phyloP scores from a whole-genome alignment of 1,140 invertebrate genomes.

The Agrilus planipennis region DNA sequence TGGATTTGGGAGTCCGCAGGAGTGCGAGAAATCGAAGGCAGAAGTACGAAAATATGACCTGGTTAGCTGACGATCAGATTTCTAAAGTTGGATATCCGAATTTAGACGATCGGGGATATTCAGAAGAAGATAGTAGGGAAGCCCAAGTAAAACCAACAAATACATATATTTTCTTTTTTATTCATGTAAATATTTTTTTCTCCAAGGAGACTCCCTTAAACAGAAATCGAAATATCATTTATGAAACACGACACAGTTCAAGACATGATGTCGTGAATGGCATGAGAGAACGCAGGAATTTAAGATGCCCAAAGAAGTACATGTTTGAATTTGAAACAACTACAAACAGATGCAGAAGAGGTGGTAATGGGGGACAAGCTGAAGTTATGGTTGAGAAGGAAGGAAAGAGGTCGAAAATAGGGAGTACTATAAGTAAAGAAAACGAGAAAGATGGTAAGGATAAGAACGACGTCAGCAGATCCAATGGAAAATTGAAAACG shows the following conservation, averaged over 20 bases:
- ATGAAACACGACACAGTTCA: conserved; percentile 1
- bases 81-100: conserved; percentile 33
- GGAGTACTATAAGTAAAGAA: neutral
- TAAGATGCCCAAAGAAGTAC: conserved; percentile 20
- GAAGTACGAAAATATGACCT: conserved; percentile 37
- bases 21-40: conserved; percentile 46
- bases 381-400: neutral
- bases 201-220: neutral
- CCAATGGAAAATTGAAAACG: conserved; percentile 8
- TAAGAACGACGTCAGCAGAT: conserved; percentile 9
- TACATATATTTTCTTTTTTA: too few relatives aligned
- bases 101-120: conserved; percentile 24
- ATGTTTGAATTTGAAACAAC: conserved; percentile 18
- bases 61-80: conserved; percentile 37
- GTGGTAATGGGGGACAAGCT: neutral
- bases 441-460: conserved; percentile 11
- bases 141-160: conserved; percentile 16
- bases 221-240: neutral
- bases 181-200: neutral
- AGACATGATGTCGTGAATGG: conserved; percentile 7
- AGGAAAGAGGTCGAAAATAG: neutral
- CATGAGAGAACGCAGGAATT: conserved; percentile 7
- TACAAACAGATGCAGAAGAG: conserved; percentile 8
- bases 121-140: conserved; percentile 31
- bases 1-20: conserved; percentile 34